These are phyloP conservation scores for Palaemon carinicauda DNA, from an alignment of 1,140 invertebrate species.

Conservation along the genomic window DNA sequence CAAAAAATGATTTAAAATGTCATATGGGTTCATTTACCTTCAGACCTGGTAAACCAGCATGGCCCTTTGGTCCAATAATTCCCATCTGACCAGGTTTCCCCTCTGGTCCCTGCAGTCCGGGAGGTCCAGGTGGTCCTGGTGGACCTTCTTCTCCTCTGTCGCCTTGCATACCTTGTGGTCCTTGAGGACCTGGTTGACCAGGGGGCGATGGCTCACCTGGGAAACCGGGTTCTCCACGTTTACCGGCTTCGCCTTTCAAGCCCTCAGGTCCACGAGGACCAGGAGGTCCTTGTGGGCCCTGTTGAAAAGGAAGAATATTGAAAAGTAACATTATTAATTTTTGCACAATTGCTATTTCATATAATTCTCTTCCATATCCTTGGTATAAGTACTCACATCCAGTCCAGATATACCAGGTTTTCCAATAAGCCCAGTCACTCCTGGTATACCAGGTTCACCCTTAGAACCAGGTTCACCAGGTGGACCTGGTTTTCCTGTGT, in stretches of 20 bases:
- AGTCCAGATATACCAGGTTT: conserved; percentile 53
- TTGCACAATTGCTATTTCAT: too few relatives aligned
- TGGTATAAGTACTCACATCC: conserved; percentile 2
- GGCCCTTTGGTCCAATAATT: conserved; percentile 55
- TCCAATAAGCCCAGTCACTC: conserved; percentile 46
- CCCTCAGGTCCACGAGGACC: conserved; percentile 50
- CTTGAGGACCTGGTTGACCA: conserved; percentile 63
- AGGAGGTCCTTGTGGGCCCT: conserved; percentile 55
- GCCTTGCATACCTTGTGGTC: conserved; percentile 64
- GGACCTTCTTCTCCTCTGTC: conserved; percentile 63
- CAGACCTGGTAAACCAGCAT: conserved; percentile 34
- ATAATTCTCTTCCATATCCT: too few relatives aligned
- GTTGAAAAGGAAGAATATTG: neutral
- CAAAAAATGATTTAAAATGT: neutral
- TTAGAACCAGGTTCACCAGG: conserved; percentile 16
- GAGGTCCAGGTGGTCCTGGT: conserved; percentile 61
- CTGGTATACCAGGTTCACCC: conserved; percentile 14
- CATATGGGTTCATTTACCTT: neutral
- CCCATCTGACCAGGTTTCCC: conserved; percentile 62
- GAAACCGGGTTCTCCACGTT: conserved; percentile 62
- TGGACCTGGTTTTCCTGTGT: conserved; percentile 24
- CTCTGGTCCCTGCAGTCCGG: conserved; percentile 62
- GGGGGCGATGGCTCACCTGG: conserved; percentile 63
- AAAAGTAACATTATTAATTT: neutral
- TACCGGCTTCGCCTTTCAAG: conserved; percentile 43